Evolutionary conservation across 2,888 invertebrate species (phyloP).

Genomic region (Bellardia pandia): DNA sequence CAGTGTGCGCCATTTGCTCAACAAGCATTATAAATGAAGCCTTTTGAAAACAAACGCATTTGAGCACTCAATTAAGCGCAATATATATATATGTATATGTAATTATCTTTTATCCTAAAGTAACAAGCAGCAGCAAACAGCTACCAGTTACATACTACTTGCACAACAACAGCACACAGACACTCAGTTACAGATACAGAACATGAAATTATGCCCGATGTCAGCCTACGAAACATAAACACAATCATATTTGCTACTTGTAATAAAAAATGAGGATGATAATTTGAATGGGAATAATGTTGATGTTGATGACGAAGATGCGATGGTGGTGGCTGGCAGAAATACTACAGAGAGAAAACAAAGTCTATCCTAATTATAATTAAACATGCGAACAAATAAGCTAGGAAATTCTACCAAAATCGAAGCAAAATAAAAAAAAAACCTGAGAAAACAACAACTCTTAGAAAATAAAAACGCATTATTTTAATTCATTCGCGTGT

Average conservation of each 20-base stretch:
- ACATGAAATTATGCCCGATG: slow-evolving; percentile 53
- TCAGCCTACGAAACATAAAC: slow-evolving; percentile 10
- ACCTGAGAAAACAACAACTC: slow-evolving; percentile 53
- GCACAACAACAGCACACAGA: neutral
- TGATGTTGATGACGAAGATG: slow-evolving; percentile 15
- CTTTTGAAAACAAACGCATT: slow-evolving; percentile 71
- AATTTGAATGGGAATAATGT: slow-evolving; percentile 51
- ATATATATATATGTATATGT: too few relatives aligned
- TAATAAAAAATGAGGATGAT: slow-evolving; percentile 49
- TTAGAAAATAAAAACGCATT: slow-evolving; percentile 69
- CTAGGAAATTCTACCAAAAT: slow-evolving; percentile 39
- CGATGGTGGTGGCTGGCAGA: slow-evolving; percentile 47
- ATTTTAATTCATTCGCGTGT: slow-evolving; percentile 69
- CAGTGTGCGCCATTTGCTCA: slow-evolving; percentile 48
- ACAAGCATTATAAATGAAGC: slow-evolving; percentile 60
- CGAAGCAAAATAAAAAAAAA: slow-evolving; percentile 10
- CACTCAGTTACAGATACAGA: slow-evolving; percentile 32
- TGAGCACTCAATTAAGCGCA: slow-evolving; percentile 73
- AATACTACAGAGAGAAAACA: slow-evolving; percentile 30
- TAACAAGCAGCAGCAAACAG: slow-evolving; percentile 44
- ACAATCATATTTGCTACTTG: slow-evolving; percentile 24
- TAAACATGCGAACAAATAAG: slow-evolving; percentile 72
- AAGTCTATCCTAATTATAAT: slow-evolving; percentile 69
- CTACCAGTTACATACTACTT: slow-evolving; percentile 20
- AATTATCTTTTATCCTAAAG: slow-evolving; percentile 68